Evolutionary conservation across 1,140 invertebrate species (phyloP).

Genomic region (Acyrthosiphon pisum): DNA sequence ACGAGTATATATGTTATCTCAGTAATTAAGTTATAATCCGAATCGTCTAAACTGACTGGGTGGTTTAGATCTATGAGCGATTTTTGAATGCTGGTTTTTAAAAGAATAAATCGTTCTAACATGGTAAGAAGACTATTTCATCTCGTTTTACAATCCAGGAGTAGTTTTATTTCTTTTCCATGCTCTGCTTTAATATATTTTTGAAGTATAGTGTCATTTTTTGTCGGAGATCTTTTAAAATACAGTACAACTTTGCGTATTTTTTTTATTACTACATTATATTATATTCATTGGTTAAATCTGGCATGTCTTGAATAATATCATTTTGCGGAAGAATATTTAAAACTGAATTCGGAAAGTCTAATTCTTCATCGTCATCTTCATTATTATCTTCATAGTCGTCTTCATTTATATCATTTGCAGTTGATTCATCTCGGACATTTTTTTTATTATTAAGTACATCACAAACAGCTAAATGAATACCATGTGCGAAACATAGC

Average conservation of each 20-base stretch:
- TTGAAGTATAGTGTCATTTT: conserved; percentile 27
- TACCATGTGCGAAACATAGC: conserved; percentile 58
- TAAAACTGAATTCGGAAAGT: conserved; percentile 21
- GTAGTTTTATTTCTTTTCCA: too few species aligned
- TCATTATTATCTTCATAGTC: neutral
- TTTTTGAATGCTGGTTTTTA: conserved; percentile 27
- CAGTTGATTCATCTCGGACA: conserved; percentile 12
- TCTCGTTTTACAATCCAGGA: too few species aligned
- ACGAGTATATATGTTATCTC: conserved; percentile 10
- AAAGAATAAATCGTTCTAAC: neutral
- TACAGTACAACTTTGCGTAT: conserved; percentile 17
- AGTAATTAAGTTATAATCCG: conserved; percentile 15
- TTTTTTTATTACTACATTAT: conserved; percentile 30
- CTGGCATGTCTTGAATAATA: conserved; percentile 6
- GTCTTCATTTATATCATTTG: conserved; percentile 33
- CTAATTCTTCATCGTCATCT: conserved; percentile 22
- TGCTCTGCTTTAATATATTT: neutral
- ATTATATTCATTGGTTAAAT: conserved; percentile 37
- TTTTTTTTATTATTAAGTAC: conserved; percentile 57
- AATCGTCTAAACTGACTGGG: neutral
- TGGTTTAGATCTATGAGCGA: neutral
- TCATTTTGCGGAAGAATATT: conserved; percentile 30
- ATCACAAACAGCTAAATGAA: conserved; percentile 57
- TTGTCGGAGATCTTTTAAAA: conserved; percentile 36
- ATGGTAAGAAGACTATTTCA: too few species aligned